Base-by-base conservation (phyloP, 2,113 vertebrate species). In the Nyctereutes procyonoides region DNA sequence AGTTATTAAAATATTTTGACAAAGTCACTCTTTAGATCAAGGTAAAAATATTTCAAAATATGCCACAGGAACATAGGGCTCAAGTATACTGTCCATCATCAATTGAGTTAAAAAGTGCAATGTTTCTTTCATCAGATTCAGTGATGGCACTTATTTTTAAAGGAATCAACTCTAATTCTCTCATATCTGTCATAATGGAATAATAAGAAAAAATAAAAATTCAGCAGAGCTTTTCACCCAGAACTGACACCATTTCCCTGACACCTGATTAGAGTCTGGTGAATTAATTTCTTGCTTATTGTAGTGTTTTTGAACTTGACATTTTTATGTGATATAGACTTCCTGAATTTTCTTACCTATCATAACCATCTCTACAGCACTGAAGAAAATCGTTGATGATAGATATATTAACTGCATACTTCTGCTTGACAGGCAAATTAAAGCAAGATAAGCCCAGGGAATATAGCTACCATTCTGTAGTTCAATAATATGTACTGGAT, bases 311-410 rank as follows among this genome's bases (percentile, higher is more conserved):
- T 97, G 97, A 98, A 97, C 30, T 88, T 98, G 98, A 97, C 86
- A 95, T 95, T 96, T 96, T 98, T 98, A 97, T 97, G 79, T 97
- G 82, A 97, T 88, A 65, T 22, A 94, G 87, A 89, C 88, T 98
- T 98, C 74, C 93, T 95, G 97, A 97, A 96, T 97, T 98, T 97
- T 95, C 88, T 97, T 98, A 86, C 93, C 92, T 30, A 71, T 96
- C 77, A 74, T 94, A 97, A 81, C 91, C 51, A 80, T 91, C 81
- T 86, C 43, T 95, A 96, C 58, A 95, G 69, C 71, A 95, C 16
- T 93, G 88, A 76, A 97, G 95, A 98, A 97, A 97, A 98, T 97
- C 84, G 97, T 88, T 97, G 97, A 98, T 97, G 95, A 93, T 97
- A 97, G 81, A 88, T 93, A 95, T 97, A 95, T 96, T 97, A 98